Conservation (phyloP, 2,888 invertebrate genomes). For the Psylliodes chrysocephalus region DNA sequence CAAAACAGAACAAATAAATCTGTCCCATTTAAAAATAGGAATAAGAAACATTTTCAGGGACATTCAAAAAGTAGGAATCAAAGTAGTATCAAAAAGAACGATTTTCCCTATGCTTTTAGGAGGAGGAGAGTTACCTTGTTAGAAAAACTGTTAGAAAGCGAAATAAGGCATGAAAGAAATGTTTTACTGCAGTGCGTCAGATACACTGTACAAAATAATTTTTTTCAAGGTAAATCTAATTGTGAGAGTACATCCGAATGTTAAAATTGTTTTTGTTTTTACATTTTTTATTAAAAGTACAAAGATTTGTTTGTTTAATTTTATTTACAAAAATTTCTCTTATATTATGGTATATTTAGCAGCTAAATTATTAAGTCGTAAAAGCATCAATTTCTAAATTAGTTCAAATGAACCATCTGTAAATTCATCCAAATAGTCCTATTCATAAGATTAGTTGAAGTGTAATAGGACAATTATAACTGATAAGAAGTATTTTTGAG, state of each 20-base stretch:
- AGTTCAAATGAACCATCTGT: too few relatives aligned
- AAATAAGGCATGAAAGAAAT: constrained; percentile 89
- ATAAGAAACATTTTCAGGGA: constrained; percentile 21
- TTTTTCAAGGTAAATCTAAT: constrained; percentile 65
- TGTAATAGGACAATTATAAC: too few relatives aligned
- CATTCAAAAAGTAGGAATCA: constrained; percentile 41
- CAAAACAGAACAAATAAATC: constrained; percentile 30
- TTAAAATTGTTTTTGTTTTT: too few relatives aligned
- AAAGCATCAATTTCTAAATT: too few relatives aligned
- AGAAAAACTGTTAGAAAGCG: constrained; percentile 77
- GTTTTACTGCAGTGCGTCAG: constrained; percentile 87
- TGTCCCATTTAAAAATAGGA: constrained; percentile 15
- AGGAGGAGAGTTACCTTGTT: constrained; percentile 69
- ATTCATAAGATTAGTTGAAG: too few relatives aligned
- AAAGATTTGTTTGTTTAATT: too few relatives aligned
- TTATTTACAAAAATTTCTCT: too few relatives aligned
- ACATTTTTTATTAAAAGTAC: background rate
- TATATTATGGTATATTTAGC: too few relatives aligned
- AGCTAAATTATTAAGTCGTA: too few relatives aligned
- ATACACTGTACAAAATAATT: constrained; percentile 80
- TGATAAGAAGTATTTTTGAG: too few relatives aligned
- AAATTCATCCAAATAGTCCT: too few relatives aligned
- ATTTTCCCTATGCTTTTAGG: constrained; percentile 50
- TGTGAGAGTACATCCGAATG: background rate
- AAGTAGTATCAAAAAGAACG: constrained; percentile 46